These are phyloP conservation scores for Eriosoma lanigerum DNA, from an alignment of 1,140 invertebrate genomes.

Conservation along the genomic window DNA sequence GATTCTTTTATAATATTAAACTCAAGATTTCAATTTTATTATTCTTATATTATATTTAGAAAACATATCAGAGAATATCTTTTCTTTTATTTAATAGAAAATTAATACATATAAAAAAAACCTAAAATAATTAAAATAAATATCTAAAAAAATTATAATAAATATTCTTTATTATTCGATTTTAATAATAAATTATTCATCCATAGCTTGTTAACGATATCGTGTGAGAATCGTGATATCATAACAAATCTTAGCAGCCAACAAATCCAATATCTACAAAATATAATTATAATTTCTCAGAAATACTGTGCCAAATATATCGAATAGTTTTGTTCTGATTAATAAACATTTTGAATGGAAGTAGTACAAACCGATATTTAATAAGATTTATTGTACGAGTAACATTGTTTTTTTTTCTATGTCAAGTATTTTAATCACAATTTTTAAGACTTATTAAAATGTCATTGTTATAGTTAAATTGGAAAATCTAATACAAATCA, in stretches of 20 bases:
- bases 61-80: constrained; percentile 37
- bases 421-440: constrained; percentile 24
- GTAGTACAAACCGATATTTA: neutral
- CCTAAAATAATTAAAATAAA: neutral
- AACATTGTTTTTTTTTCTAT: constrained; percentile 31
- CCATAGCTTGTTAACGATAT: constrained; percentile 52
- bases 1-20: neutral
- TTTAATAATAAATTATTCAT: constrained; percentile 42
- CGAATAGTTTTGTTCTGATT: neutral
- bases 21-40: neutral
- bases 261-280: constrained; percentile 49
- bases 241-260: constrained; percentile 49
- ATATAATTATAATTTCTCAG: constrained; percentile 8
- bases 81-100: constrained; percentile 7
- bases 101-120: neutral
- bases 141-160: neutral
- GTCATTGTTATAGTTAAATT: constrained; percentile 40
- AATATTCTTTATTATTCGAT: neutral
- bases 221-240: constrained; percentile 49
- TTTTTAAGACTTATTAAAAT: constrained; percentile 24
- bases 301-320: constrained; percentile 42
- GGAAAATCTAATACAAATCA: constrained; percentile 32
- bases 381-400: constrained; percentile 17
- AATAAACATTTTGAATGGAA: constrained; percentile 1
- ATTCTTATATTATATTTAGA: neutral